These are phyloP conservation scores for Corythornis cristatus DNA, from an alignment of 2,113 vertebrate species.

Conservation along the genomic window DNA sequence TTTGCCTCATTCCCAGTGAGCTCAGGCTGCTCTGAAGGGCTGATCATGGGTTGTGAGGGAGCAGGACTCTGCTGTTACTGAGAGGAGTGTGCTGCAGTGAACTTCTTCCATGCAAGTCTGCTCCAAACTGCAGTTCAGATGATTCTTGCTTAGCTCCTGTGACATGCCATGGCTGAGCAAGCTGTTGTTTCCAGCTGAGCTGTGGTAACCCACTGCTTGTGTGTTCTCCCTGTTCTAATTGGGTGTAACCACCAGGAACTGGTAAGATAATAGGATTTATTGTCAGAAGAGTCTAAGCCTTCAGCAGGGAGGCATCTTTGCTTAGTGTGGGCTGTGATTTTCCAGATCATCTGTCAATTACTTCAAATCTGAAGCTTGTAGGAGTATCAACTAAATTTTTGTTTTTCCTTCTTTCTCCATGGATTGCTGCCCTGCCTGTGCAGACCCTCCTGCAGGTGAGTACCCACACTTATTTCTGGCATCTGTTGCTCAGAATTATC, in stretches of 20 bases:
- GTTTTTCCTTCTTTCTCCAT: not conserved
- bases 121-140: not conserved
- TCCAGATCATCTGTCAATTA: not conserved
- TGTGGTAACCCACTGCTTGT: not conserved
- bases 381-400: not conserved
- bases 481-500: not conserved
- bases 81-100: not conserved
- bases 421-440: not conserved
- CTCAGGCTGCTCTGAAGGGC: not conserved
- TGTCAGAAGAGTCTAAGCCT: not conserved
- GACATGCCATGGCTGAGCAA: not conserved
- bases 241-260: not conserved
- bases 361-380: not conserved
- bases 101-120: not conserved
- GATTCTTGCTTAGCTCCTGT: not conserved
- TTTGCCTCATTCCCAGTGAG: not conserved
- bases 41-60: not conserved
- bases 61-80: not conserved
- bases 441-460: slow-evolving; percentile 72
- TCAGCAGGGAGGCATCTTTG: not conserved
- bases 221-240: not conserved
- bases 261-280: not conserved
- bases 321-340: not conserved
- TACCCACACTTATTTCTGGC: not conserved
- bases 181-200: not conserved